Base-by-base conservation (phyloP, 1,140 invertebrate genomes). In the Pseudomyrmex pallidus region DNA sequence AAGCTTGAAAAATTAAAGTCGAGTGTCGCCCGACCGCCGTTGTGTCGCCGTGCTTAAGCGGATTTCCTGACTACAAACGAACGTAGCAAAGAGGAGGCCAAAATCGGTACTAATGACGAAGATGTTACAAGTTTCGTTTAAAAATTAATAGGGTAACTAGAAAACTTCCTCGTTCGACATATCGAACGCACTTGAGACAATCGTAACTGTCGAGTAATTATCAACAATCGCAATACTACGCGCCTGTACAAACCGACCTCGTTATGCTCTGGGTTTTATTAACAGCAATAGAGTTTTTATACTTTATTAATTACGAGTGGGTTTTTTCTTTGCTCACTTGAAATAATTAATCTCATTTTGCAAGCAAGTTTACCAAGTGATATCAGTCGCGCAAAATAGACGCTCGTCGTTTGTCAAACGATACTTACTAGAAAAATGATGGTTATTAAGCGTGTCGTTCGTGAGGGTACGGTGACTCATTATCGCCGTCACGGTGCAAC, bases 1-100 rank as follows among this genome's bases (percentile, higher is more conserved):
- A 89, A 90, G 88, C 90, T 83, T 90, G 90, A 92, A 90, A 92
- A 92, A 92, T 92, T 89, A 90, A 90, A 80, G 67, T 85, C 86
- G 88, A 90, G 89, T 91, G 90, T 91, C 82, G 56, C 74, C 59
- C 64, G 46, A 77, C 22, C 77, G 85, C 63, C 84, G 83, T 73
- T 66, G 78, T 82, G 85, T 87, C 85, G 87, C 82, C 83, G 57
- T 25, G 66, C 88, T 87, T 85, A 85, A 85, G 70, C 68, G 67
- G 82, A 84, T 86, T 82, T 64, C 52, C 78, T 92, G 89, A 91
- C 35, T 35, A 35, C 77, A 91, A 91, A 92, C 90, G 88, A 74
- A 90, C 82, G 46, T 25, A 7, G 13, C 52, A 9, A 48, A 54
- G 20, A 56, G 59, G 22, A 72, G 83, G 77, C 62, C 54, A 72